Evolutionary conservation across 2,797 vertebrate species (phyloP).

Genomic region (Thalassophryne amazonica): DNA sequence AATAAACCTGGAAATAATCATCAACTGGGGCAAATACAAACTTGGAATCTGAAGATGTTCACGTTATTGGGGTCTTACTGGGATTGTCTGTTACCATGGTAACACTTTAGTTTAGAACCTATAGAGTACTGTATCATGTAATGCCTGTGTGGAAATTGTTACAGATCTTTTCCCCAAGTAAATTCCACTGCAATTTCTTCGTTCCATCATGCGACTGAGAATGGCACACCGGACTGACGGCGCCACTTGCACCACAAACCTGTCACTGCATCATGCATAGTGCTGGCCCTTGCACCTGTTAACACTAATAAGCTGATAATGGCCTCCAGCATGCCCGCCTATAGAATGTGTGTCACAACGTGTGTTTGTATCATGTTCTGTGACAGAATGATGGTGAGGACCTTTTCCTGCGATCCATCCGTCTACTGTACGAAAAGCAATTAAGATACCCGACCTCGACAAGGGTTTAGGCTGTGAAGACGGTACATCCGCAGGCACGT

Average conservation of each 20-base stretch:
- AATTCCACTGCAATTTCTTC: too few relatives aligned
- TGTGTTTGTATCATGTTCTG: background rate
- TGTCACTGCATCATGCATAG: constrained; percentile 50
- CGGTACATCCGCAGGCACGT: constrained; percentile 27
- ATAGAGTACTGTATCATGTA: too few relatives aligned
- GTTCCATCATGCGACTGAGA: too few relatives aligned
- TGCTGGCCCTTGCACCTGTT: constrained; percentile 49
- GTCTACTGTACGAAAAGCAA: constrained; percentile 61
- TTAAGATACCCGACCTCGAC: constrained; percentile 70
- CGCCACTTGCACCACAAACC: constrained; percentile 46
- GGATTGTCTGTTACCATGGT: too few relatives aligned
- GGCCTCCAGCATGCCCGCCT: constrained; percentile 31
- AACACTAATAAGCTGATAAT: constrained; percentile 65
- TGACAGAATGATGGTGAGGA: background rate
- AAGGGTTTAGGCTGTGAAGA: constrained; percentile 39
- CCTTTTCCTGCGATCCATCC: constrained; percentile 59
- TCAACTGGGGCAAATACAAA: too few relatives aligned
- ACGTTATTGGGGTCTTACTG: too few relatives aligned
- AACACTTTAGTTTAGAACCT: too few relatives aligned
- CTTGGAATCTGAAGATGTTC: too few relatives aligned
- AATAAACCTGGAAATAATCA: too few relatives aligned
- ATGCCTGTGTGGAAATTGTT: too few relatives aligned
- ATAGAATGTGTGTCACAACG: background rate
- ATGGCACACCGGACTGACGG: constrained; percentile 34
- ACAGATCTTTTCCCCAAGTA: too few relatives aligned